A percentile compares a stretch with the other conserved stretches of the same genome.
These are phyloP conservation scores for Lophotis ruficrista DNA, from an alignment of 2,113 vertebrate species.

Conservation along the genomic window DNA sequence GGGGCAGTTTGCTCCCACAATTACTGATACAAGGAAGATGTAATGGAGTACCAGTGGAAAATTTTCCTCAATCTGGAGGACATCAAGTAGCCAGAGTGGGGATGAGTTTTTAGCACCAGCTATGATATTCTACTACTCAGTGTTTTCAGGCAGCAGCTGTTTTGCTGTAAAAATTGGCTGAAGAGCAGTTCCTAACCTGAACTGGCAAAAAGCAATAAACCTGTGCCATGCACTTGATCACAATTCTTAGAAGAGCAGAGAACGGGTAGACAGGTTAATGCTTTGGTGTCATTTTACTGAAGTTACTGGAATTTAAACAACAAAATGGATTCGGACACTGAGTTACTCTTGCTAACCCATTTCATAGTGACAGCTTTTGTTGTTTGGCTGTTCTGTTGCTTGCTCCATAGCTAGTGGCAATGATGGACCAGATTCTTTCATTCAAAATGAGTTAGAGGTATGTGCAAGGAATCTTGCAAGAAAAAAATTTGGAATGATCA, in stretches of 20 bases:
- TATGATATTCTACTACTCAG: background rate
- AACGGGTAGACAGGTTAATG: background rate
- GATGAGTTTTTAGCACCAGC: background rate
- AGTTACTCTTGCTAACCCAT: too few relatives aligned
- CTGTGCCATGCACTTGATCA: background rate
- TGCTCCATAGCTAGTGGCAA: background rate
- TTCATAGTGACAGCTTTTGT: background rate
- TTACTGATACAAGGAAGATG: background rate
- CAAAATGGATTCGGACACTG: background rate
- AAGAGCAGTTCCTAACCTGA: background rate
- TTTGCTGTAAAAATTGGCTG: background rate
- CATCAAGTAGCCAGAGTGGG: background rate
- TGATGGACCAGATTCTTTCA: background rate
- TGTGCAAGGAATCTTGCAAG: background rate
- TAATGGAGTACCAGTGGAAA: background rate
- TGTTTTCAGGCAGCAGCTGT: background rate
- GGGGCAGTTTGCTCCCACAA: background rate
- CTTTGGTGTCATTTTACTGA: background rate
- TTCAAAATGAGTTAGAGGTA: background rate
- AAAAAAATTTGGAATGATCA: background rate
- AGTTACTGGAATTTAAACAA: background rate
- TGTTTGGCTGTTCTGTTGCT: background rate
- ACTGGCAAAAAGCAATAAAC: background rate
- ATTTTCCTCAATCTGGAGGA: background rate
- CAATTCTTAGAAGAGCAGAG: background rate